phyloP scores from a whole-genome alignment of 1,140 invertebrate genomes.

The Anastrepha obliqua region DNA sequence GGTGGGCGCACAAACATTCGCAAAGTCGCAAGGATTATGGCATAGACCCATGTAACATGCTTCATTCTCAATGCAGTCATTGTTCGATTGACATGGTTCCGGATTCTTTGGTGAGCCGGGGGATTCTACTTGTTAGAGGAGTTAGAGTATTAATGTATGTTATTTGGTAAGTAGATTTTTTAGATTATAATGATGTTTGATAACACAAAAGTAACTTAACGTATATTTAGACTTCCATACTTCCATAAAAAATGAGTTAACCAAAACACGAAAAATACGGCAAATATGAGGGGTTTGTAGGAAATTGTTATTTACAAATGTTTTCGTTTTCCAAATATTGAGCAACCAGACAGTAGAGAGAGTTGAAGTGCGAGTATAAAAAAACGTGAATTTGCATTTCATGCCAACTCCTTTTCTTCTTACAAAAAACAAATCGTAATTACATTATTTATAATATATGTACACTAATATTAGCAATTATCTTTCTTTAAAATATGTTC shows the following conservation, averaged over 20 bases:
- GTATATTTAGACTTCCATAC: not conserved
- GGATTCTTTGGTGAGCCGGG: slow-evolving; percentile 80
- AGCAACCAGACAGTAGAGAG: not conserved
- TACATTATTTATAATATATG: no score
- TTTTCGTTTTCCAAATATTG: not conserved
- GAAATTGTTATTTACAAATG: slow-evolving; percentile 36
- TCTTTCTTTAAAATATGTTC: no score
- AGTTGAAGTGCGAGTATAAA: not conserved
- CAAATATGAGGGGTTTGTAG: not conserved
- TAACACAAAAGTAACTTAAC: no score
- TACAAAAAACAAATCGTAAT: no score
- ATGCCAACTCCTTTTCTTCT: no score
- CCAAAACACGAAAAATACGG: slow-evolving; percentile 36
- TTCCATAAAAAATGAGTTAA: slow-evolving; percentile 37
- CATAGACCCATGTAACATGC: slow-evolving; percentile 84
- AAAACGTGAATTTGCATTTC: not conserved
- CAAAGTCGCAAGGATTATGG: slow-evolving; percentile 84
- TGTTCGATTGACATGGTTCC: slow-evolving; percentile 83
- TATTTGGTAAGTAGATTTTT: slow-evolving; percentile 38
- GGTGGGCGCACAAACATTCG: slow-evolving; percentile 81
- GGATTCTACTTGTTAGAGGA: slow-evolving; percentile 76
- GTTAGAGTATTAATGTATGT: slow-evolving; percentile 42
- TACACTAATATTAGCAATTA: no score
- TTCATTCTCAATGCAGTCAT: slow-evolving; percentile 84
- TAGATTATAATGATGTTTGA: slow-evolving; percentile 10